Evolutionary conservation across 2,888 invertebrate species (phyloP).

Genomic region (Amiota minor): DNA sequence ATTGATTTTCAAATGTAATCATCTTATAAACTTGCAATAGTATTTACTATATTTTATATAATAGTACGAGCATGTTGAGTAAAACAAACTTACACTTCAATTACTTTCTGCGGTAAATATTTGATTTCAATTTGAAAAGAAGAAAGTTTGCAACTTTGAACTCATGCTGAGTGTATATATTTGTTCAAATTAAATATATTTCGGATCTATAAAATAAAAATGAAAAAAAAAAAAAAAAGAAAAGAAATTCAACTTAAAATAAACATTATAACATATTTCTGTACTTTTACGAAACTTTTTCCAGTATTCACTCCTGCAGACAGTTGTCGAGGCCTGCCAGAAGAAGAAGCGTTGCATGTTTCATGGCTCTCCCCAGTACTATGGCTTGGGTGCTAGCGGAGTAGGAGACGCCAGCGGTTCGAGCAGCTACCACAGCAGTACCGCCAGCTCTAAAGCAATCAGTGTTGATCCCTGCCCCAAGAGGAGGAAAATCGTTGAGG

Average conservation of each 20-base stretch:
- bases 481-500: conserved; percentile 92
- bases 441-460: conserved; percentile 66
- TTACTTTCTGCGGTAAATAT: conserved; percentile 58
- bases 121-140: conserved; percentile 57
- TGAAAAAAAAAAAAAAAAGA: no score
- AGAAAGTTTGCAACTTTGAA: not conserved
- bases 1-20: no score
- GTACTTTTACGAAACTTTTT: conserved; percentile 2
- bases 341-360: conserved; percentile 94
- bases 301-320: conserved; percentile 93
- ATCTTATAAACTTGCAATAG: no score
- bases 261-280: not conserved
- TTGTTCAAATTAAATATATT: no score
- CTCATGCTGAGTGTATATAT: no score
- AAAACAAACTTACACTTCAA: conserved; percentile 44
- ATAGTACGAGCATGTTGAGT: no score
- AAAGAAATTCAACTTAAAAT: not conserved
- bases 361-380: conserved; percentile 88
- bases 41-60: no score
- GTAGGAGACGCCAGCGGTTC: conserved; percentile 70
- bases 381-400: conserved; percentile 79
- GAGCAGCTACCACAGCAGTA: conserved; percentile 71
- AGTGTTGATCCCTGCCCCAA: conserved; percentile 88
- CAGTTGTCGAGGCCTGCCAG: conserved; percentile 94
- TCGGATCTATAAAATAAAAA: no score